Evolutionary conservation across 1,140 invertebrate species (phyloP).

Genomic region (Drosophila elegans): DNA sequence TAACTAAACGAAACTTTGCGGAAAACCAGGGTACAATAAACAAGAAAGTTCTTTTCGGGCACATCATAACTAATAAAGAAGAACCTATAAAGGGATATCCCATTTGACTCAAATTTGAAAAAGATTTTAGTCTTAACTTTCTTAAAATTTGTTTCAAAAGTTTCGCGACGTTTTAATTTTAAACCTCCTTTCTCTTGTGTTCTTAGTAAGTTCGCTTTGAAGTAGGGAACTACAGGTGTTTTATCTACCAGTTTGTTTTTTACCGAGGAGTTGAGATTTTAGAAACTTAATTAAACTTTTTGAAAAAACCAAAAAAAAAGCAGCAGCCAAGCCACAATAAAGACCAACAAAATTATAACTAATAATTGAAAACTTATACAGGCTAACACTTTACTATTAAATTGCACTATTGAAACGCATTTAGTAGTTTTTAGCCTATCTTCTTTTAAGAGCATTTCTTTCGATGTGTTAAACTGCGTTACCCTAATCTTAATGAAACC

Average conservation of each 20-base stretch:
- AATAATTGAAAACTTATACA: not conserved
- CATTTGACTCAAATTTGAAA: not conserved
- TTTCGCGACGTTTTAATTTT: too few relatives aligned
- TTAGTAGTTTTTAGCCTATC: too few relatives aligned
- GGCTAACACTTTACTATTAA: too few relatives aligned
- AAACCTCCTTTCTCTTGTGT: not conserved
- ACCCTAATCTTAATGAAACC: conserved; percentile 29
- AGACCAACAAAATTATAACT: conserved; percentile 2
- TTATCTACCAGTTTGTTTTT: not conserved
- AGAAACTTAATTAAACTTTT: conserved; percentile 18
- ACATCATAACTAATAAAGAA: conserved; percentile 7
- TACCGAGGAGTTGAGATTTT: conserved; percentile 2
- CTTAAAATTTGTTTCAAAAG: too few relatives aligned
- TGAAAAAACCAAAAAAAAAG: not conserved
- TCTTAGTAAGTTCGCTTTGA: not conserved
- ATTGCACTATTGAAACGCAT: too few relatives aligned
- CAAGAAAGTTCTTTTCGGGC: not conserved
- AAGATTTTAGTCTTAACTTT: too few relatives aligned
- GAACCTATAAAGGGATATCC: conserved; percentile 12
- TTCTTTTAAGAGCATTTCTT: too few relatives aligned
- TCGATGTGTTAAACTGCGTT: not conserved
- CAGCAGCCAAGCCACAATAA: not conserved
- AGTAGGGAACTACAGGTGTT: conserved; percentile 14
- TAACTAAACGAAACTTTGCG: conserved; percentile 40
- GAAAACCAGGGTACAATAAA: conserved; percentile 20